Evolutionary conservation across 2,797 vertebrate species (phyloP), one percentile per base, ranked within the genome.

Genomic region (Tadarida brasiliensis): DNA sequence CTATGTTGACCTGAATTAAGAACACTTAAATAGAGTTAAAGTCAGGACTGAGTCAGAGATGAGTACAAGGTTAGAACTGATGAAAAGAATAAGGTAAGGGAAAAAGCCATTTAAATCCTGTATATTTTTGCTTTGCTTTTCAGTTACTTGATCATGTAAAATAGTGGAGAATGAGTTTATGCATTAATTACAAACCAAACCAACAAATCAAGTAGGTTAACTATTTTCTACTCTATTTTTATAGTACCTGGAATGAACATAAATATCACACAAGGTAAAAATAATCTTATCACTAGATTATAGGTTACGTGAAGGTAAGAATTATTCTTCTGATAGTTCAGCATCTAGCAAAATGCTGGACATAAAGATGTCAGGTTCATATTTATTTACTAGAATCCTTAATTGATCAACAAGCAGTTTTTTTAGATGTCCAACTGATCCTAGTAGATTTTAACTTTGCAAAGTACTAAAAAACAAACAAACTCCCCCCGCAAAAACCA

Each of bases 161-260:
- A 81, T 86, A 57, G 57, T 84, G 65, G 24, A 65, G 47, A 82
- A 76, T 87, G 39, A 91, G 26, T 80, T 93, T 63, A 73, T 16
- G 10, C 22, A 67, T 71, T 44, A 88, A 59, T 17, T 80, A 39
- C 3, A 74, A 84, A 92, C 8, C 16, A 95, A 90, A 91, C 3
- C 11, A 92, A 92, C 19, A 51, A 70, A 95, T 56, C 68, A 92
- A 94, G 92, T 20, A 57, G 35, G 26, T 88, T 71, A 92, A 61
- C 12, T 12, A 56, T 39, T 83, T 92, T 87, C 91, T 59, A 80
- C 26, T 87, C 5, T 35, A 87, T 71, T 87, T 94, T 91, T 86
- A 82, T 7, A 87, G 22, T 84, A 92, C 22, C 24, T 68, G 85
- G 6, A 90, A 82, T 71, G 7, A 91, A 91, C 20, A 68, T 54